phyloP scores from a whole-genome alignment of 35 echinoderm and acorn worm genomes.

The Ophiothrix spiculata region DNA sequence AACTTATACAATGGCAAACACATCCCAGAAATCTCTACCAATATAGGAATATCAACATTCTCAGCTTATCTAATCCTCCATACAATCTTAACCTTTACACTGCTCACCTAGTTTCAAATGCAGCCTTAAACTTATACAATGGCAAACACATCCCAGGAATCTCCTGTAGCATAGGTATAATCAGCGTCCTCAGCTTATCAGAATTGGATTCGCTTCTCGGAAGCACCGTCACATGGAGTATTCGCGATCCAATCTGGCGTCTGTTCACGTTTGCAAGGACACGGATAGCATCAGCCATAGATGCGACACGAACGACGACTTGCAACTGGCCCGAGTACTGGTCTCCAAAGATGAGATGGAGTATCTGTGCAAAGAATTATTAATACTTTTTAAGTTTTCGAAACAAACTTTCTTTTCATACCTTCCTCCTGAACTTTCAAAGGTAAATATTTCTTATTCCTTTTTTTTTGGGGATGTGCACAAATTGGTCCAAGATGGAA shows the following conservation, averaged over 20 bases:
- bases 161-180: slow-evolving; percentile 80
- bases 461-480: too few species aligned
- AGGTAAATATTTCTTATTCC: too few species aligned
- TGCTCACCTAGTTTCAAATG: slow-evolving; percentile 81
- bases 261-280: slow-evolving; percentile 76
- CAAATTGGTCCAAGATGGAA: too few species aligned
- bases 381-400: too few species aligned
- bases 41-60: slow-evolving; percentile 82
- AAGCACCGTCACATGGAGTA: slow-evolving; percentile 63
- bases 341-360: slow-evolving; percentile 71
- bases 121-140: slow-evolving; percentile 61
- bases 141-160: slow-evolving; percentile 60
- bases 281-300: slow-evolving; percentile 71
- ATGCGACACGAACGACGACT: slow-evolving; percentile 81
- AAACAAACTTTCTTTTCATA: too few species aligned
- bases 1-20: slow-evolving; percentile 62
- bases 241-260: slow-evolving; percentile 68
- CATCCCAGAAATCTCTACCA: slow-evolving; percentile 55
- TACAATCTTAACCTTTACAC: background rate
- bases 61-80: slow-evolving; percentile 78
- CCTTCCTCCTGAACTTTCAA: too few species aligned
- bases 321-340: slow-evolving; percentile 72
- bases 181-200: slow-evolving; percentile 86
- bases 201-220: slow-evolving; percentile 67
- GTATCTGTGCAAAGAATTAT: slow-evolving; percentile 37